phyloP scores from a whole-genome alignment of 2,797 vertebrate genomes.

The Neostethus bicornis region DNA sequence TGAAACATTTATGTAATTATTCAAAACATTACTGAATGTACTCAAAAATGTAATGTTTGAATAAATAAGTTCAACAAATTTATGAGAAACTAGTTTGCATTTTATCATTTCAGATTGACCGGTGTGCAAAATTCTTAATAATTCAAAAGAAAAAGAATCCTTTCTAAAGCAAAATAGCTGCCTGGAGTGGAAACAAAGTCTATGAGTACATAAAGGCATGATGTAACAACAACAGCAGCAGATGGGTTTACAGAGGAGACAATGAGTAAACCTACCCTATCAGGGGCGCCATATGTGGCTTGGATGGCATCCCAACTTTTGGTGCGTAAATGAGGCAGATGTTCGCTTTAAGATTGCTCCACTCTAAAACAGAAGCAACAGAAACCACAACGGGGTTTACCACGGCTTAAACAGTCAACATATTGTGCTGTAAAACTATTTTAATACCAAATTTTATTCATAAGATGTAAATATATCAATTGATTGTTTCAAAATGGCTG shows the following conservation, averaged over 20 bases:
- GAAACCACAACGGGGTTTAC: conserved; percentile 51
- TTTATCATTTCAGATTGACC: not conserved
- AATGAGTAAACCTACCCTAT: conserved; percentile 74
- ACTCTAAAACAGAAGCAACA: conserved; percentile 58
- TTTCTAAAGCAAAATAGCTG: conserved; percentile 43
- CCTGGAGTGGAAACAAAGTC: conserved; percentile 44
- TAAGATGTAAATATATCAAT: not conserved
- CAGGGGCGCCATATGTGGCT: conserved; percentile 76
- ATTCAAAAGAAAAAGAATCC: conserved; percentile 7
- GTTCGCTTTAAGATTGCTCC: conserved; percentile 72
- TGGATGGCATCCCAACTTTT: conserved; percentile 72
- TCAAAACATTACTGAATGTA: too few species aligned
- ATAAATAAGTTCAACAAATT: too few species aligned
- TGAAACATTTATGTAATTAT: too few species aligned
- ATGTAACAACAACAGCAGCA: conserved; percentile 72
- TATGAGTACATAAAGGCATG: conserved; percentile 52
- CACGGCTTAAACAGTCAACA: conserved; percentile 38
- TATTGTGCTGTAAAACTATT: conserved; percentile 42
- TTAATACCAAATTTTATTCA: not conserved
- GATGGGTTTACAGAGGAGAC: conserved; percentile 76
- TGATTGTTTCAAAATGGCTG: conserved; percentile 13
- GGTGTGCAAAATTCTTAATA: not conserved
- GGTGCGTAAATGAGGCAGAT: conserved; percentile 78
- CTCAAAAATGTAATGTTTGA: too few species aligned
- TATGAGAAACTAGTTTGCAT: not conserved